A percentile compares a stretch with the other conserved stretches of the same genome.
Evolutionary conservation across 2,113 vertebrate genomes (phyloP).

Genomic region (Asarcornis scutulata): DNA sequence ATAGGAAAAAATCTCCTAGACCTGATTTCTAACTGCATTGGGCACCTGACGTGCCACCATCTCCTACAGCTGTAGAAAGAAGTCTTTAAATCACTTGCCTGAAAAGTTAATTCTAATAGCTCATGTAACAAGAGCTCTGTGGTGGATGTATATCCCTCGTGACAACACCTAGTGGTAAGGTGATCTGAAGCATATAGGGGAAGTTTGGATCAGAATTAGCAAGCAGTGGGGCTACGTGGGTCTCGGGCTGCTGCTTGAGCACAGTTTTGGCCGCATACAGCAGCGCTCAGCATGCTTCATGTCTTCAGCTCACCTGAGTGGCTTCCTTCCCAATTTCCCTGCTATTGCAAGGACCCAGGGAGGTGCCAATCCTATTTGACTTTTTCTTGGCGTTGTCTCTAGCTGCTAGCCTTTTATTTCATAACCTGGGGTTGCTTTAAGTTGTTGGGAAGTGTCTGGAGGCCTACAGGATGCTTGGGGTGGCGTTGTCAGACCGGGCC

Average conservation of each 20-base stretch:
- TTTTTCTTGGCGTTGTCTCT: background rate
- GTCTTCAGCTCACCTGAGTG: background rate
- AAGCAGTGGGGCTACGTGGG: background rate
- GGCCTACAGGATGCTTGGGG: background rate
- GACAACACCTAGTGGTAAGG: background rate
- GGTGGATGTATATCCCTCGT: background rate
- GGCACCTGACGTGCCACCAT: background rate
- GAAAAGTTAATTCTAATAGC: background rate
- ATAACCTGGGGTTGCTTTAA: background rate
- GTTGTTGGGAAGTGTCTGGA: background rate
- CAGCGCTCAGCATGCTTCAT: background rate
- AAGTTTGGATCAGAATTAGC: background rate
- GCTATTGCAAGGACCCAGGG: background rate
- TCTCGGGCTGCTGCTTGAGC: background rate
- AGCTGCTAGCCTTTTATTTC: background rate
- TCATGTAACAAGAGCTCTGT: background rate
- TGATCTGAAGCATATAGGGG: background rate
- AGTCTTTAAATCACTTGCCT: background rate
- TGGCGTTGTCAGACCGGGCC: background rate
- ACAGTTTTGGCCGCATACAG: background rate
- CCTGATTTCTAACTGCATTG: background rate
- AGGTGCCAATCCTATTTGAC: background rate
- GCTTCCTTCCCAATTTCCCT: background rate
- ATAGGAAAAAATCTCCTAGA: background rate
- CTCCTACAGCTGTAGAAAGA: background rate